Conservation (phyloP, 2,797 vertebrate species). For the Clarias fuscus region DNA sequence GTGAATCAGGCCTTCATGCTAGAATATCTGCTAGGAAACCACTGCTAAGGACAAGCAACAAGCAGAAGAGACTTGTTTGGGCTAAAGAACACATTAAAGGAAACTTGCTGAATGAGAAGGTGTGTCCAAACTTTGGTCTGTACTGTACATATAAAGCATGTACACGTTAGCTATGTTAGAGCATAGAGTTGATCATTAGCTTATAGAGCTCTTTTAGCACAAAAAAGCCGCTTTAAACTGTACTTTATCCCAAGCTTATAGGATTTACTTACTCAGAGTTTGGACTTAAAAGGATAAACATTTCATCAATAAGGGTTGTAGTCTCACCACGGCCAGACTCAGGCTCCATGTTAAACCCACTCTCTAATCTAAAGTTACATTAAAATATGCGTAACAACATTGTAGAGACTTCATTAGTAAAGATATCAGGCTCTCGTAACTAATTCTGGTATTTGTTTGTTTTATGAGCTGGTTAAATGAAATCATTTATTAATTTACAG, state of each 20-base stretch:
- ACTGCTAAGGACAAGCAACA: too few relatives aligned
- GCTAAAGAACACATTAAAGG: too few relatives aligned
- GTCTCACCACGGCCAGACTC: background rate
- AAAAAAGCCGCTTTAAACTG: conserved; percentile 19
- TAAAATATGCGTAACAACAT: background rate
- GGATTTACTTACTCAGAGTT: conserved; percentile 10
- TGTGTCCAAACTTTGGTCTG: too few relatives aligned
- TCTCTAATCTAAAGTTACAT: background rate
- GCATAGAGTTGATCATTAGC: background rate
- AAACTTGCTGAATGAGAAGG: too few relatives aligned
- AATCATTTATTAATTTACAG: too few relatives aligned
- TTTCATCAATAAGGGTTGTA: background rate
- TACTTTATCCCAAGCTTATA: background rate
- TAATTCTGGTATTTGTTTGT: background rate
- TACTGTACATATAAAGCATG: background rate
- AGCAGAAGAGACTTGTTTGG: too few relatives aligned
- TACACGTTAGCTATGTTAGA: background rate
- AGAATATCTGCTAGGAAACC: too few relatives aligned
- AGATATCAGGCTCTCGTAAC: background rate
- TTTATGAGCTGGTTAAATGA: background rate
- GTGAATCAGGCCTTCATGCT: too few relatives aligned
- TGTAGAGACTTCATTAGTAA: background rate
- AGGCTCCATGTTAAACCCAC: background rate
- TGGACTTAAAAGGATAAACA: conserved; percentile 2
- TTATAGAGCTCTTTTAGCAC: conserved; percentile 11